phyloP scores from a whole-genome alignment of 1,140 invertebrate genomes.

The Pollicipes pollicipes region DNA sequence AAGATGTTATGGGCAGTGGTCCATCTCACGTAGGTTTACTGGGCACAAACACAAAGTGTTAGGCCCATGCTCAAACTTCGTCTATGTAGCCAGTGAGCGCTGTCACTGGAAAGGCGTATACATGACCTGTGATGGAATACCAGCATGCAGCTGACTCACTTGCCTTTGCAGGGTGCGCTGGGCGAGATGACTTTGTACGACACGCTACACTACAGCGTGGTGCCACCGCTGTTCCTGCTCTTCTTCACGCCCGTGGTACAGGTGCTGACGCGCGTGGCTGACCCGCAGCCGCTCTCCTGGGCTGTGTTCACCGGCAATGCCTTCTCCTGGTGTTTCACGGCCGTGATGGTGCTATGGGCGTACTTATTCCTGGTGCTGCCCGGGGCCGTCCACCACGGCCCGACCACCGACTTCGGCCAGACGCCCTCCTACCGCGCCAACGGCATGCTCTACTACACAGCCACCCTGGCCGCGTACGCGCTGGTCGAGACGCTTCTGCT shows the following conservation, averaged over 20 bases:
- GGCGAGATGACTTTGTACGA: slow-evolving; percentile 6
- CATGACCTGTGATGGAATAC: too few relatives aligned
- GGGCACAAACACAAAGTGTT: too few relatives aligned
- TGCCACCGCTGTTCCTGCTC: slow-evolving; percentile 26
- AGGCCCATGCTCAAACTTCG: too few relatives aligned
- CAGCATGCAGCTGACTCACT: too few relatives aligned
- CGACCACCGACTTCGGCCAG: slow-evolving; percentile 31
- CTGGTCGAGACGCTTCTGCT: slow-evolving; percentile 14
- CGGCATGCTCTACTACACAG: slow-evolving; percentile 33
- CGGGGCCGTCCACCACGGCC: slow-evolving; percentile 29
- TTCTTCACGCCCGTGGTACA: slow-evolving; percentile 25
- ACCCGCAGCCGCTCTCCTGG: slow-evolving; percentile 15
- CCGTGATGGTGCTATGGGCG: slow-evolving; percentile 23
- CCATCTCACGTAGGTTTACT: too few relatives aligned
- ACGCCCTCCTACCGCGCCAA: slow-evolving; percentile 35
- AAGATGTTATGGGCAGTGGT: too few relatives aligned
- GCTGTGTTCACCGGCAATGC: slow-evolving; percentile 21
- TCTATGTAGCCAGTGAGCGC: too few relatives aligned
- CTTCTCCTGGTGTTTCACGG: slow-evolving; percentile 25
- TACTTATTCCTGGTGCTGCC: slow-evolving; percentile 26
- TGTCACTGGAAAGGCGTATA: too few relatives aligned
- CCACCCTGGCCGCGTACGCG: slow-evolving; percentile 26
- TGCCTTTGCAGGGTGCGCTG: too few relatives aligned
- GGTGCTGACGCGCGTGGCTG: slow-evolving; percentile 22
- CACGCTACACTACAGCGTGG: slow-evolving; percentile 22